Evolutionary conservation across 2,888 invertebrate species (phyloP).

Genomic region (Bellardia bayeri): DNA sequence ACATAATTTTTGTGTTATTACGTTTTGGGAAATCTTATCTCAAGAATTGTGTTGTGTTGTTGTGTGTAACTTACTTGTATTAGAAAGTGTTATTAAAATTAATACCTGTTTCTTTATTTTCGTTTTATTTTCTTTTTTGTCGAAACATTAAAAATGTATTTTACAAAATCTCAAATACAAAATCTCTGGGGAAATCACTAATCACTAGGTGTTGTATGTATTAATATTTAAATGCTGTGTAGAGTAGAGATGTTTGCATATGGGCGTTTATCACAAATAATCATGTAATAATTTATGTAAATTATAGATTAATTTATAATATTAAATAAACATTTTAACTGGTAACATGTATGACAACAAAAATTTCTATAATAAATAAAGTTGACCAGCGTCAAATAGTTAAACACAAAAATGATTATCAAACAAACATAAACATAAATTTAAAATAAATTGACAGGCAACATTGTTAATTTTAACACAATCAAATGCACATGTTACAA

Average conservation of each 20-base stretch:
- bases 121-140: background rate
- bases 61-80: background rate
- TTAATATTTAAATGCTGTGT: background rate
- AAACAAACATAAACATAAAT: constrained; percentile 58
- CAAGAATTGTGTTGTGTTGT: background rate
- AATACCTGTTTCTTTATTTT: constrained; percentile 28
- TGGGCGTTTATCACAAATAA: constrained; percentile 51
- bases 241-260: background rate
- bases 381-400: constrained; percentile 41
- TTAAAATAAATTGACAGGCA: constrained; percentile 55
- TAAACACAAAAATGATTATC: constrained; percentile 44
- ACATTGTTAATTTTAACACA: constrained; percentile 34
- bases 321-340: constrained; percentile 53
- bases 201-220: background rate
- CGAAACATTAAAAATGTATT: constrained; percentile 16
- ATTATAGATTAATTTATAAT: constrained; percentile 67
- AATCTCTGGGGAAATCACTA: constrained; percentile 40
- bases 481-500: background rate
- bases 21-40: constrained; percentile 35
- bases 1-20: constrained; percentile 40
- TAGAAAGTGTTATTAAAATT: constrained; percentile 67
- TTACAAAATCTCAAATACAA: constrained; percentile 49
- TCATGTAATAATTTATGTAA: constrained; percentile 61
- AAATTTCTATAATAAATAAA: constrained; percentile 16
- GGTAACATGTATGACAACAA: constrained; percentile 31